phyloP scores from a whole-genome alignment of 2,113 vertebrate genomes.

The Mustelus asterias region DNA sequence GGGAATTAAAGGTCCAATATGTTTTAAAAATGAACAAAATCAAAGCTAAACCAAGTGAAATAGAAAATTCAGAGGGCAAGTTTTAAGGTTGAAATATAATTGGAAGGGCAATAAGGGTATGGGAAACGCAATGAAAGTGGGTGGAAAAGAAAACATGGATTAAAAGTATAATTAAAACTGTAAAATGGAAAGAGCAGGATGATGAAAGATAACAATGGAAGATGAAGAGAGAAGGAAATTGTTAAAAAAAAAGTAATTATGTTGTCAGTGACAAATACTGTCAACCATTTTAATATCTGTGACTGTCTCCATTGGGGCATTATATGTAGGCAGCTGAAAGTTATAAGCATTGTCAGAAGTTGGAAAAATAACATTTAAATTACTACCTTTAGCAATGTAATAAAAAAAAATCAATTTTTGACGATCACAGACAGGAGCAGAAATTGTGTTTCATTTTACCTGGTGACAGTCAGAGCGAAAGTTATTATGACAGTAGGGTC shows the following conservation, averaged over 20 bases:
- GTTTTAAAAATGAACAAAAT: neutral
- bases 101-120: neutral
- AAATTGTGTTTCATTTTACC: neutral
- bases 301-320: neutral
- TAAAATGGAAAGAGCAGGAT: neutral
- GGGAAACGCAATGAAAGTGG: neutral
- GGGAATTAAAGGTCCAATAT: neutral
- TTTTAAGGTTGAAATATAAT: neutral
- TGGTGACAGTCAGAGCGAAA: neutral
- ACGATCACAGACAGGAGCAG: neutral
- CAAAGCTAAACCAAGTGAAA: neutral
- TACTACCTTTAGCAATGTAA: neutral
- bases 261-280: neutral
- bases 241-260: neutral
- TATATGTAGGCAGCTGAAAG: neutral
- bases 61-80: neutral
- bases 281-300: neutral
- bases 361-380: neutral
- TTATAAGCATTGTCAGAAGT: neutral
- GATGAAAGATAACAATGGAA: neutral
- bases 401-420: slow-evolving; percentile 11
- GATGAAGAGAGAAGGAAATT: neutral
- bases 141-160: neutral
- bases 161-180: neutral
- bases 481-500: neutral